These are phyloP conservation scores for Oreochromis aureus DNA, from an alignment of 2,113 vertebrate species.

Conservation along the genomic window DNA sequence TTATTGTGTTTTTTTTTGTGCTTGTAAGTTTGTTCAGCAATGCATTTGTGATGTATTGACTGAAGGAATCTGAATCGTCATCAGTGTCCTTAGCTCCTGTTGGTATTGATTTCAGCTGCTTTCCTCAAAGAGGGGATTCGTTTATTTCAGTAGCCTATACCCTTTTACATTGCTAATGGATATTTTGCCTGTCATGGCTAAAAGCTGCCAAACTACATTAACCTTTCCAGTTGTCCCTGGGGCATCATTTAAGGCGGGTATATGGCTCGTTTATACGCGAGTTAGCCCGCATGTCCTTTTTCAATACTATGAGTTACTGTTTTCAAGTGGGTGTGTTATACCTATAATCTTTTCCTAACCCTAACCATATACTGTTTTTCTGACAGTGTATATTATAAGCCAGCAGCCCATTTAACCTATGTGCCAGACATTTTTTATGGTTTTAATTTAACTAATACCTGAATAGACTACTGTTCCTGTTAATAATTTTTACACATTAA, in stretches of 20 bases:
- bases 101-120: background rate
- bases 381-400: background rate
- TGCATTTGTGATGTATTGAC: background rate
- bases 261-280: background rate
- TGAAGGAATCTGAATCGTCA: background rate
- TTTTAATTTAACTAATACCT: background rate
- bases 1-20: background rate
- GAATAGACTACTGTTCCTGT: background rate
- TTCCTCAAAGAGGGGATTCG: background rate
- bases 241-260: background rate
- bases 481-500: background rate
- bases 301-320: background rate
- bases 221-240: background rate
- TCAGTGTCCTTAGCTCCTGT: background rate
- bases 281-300: background rate
- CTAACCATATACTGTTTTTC: background rate
- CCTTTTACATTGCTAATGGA: background rate
- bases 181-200: background rate
- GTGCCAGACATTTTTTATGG: background rate
- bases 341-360: background rate
- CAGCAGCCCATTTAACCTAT: background rate
- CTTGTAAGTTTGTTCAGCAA: background rate
- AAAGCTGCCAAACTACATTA: background rate
- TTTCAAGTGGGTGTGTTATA: background rate
- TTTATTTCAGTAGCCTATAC: background rate